phyloP scores from a whole-genome alignment of 2,888 invertebrate species.

The Chironomus riparius region DNA sequence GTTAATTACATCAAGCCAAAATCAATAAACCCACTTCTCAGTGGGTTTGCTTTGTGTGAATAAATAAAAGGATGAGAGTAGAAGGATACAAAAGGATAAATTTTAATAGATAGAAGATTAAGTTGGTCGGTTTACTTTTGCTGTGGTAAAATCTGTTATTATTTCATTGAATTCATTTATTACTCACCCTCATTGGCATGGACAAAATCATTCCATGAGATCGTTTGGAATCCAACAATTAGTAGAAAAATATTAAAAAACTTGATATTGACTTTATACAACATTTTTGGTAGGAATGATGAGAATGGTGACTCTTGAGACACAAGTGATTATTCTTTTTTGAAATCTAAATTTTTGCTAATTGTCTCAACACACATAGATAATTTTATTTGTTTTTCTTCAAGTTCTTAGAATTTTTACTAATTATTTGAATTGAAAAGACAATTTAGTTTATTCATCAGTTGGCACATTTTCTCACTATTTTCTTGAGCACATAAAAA shows the following conservation, averaged over 20 bases:
- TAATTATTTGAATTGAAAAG: conserved; percentile 3
- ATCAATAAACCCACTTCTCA: background rate
- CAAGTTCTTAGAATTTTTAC: background rate
- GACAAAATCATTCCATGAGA: background rate
- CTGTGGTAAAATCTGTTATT: background rate
- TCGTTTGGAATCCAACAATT: conserved; percentile 6
- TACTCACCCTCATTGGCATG: conserved; percentile 12
- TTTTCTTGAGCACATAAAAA: too few species aligned
- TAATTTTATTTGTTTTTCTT: background rate
- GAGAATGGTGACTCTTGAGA: background rate
- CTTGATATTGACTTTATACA: background rate
- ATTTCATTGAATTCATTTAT: background rate
- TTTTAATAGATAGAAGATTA: too few species aligned
- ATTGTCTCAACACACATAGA: background rate
- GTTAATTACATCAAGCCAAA: background rate
- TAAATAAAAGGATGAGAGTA: background rate
- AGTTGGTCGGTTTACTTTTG: background rate
- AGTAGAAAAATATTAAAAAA: background rate
- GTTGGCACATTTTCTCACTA: conserved; percentile 18
- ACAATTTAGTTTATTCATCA: conserved; percentile 19
- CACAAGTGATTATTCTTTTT: too few species aligned
- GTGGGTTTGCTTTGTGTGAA: background rate
- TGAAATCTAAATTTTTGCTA: background rate
- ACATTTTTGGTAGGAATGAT: conserved; percentile 5
- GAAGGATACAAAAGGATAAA: too few species aligned